These are phyloP conservation scores for Ctenicera cuprea DNA, from an alignment of 2,888 invertebrate species.

Conservation along the genomic window DNA sequence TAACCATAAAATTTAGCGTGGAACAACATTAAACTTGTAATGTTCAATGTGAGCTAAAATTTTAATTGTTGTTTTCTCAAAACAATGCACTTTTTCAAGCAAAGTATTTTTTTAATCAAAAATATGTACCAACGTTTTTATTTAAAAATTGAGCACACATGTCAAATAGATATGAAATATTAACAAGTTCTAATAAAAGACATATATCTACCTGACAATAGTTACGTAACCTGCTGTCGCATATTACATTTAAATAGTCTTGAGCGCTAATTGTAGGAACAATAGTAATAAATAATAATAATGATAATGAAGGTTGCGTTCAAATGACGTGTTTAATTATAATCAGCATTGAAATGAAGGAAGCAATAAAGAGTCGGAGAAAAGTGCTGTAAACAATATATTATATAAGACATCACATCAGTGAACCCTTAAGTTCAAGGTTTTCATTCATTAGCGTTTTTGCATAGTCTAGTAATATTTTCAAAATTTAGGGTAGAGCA, in stretches of 20 bases:
- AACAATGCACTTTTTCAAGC: too few relatives aligned
- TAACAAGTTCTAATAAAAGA: too few relatives aligned
- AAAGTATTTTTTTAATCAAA: too few relatives aligned
- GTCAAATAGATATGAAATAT: too few relatives aligned
- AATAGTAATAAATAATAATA: constrained; percentile 23
- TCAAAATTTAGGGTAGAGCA: too few relatives aligned
- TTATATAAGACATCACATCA: neutral
- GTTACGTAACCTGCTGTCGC: neutral
- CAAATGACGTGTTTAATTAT: constrained; percentile 25
- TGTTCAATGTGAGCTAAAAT: too few relatives aligned
- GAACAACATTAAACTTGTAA: too few relatives aligned
- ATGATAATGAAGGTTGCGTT: constrained; percentile 17
- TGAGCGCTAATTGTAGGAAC: neutral
- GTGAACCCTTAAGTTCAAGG: constrained; percentile 24
- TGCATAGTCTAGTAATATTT: too few relatives aligned
- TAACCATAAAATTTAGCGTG: too few relatives aligned
- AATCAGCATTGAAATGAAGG: constrained; percentile 15
- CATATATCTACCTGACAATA: neutral
- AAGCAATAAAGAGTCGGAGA: constrained; percentile 17
- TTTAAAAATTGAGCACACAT: too few relatives aligned
- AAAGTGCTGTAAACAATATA: neutral
- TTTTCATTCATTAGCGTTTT: neutral
- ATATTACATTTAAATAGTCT: neutral
- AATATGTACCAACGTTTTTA: too few relatives aligned
- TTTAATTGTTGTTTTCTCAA: too few relatives aligned